phyloP scores from a whole-genome alignment of 1,140 invertebrate species.

The Solen grandis region DNA sequence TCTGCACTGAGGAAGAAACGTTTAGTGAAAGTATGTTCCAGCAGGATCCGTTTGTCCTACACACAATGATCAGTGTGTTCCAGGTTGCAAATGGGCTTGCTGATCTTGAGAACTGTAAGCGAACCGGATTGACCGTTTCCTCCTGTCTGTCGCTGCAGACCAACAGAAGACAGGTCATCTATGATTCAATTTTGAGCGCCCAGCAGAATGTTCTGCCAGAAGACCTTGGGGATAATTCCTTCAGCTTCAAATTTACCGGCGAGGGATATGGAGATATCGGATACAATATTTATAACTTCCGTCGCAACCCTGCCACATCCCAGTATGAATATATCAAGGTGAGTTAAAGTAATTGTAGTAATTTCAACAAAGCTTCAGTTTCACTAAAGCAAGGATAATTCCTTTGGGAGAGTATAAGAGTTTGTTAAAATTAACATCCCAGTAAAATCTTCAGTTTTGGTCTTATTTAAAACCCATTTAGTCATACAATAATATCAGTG shows the following conservation, averaged over 20 bases:
- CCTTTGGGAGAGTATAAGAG: too few species aligned
- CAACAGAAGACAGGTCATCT: slow-evolving; percentile 68
- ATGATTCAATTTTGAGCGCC: slow-evolving; percentile 74
- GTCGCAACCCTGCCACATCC: slow-evolving; percentile 51
- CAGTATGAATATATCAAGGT: slow-evolving; percentile 68
- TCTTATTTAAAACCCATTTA: too few species aligned
- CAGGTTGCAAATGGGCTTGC: slow-evolving; percentile 80
- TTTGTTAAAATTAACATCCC: too few species aligned
- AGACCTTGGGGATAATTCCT: slow-evolving; percentile 62
- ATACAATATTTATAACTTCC: slow-evolving; percentile 75
- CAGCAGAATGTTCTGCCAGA: slow-evolving; percentile 73
- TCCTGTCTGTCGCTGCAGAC: slow-evolving; percentile 68
- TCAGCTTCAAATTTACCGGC: slow-evolving; percentile 75
- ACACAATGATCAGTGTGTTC: slow-evolving; percentile 80
- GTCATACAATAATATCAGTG: too few species aligned
- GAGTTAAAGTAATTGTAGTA: slow-evolving; percentile 3
- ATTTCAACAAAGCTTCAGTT: too few species aligned
- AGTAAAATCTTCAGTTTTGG: too few species aligned
- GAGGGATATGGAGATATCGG: slow-evolving; percentile 75
- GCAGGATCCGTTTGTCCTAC: slow-evolving; percentile 78
- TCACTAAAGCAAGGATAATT: too few species aligned
- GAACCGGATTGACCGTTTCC: slow-evolving; percentile 61
- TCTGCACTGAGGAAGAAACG: slow-evolving; percentile 72
- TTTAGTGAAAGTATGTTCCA: slow-evolving; percentile 72
- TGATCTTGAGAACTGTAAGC: slow-evolving; percentile 73